Conservation (phyloP, 2,113 vertebrate genomes). For the Geococcyx californianus region DNA sequence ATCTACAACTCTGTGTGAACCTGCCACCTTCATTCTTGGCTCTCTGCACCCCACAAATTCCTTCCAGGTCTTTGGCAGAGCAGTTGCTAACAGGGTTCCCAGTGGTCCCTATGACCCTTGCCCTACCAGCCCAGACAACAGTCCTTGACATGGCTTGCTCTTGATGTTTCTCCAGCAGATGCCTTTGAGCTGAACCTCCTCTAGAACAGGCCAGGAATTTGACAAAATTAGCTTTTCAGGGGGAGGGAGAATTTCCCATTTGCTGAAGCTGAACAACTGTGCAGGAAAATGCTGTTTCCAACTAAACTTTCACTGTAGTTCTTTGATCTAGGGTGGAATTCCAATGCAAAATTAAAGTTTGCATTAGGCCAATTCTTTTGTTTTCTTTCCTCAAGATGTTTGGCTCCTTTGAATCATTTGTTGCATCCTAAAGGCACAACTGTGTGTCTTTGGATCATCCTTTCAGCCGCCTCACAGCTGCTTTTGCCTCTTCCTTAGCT, state of each 20-base stretch:
- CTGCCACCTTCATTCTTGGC: neutral
- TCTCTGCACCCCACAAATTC: neutral
- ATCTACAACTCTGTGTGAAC: neutral
- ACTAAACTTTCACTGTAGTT: constrained; percentile 3
- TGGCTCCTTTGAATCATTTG: neutral
- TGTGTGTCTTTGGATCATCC: neutral
- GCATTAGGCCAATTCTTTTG: neutral
- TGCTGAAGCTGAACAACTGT: neutral
- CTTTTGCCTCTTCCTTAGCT: neutral
- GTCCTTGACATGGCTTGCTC: neutral
- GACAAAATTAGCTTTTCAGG: neutral
- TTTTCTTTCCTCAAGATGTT: constrained; percentile 35
- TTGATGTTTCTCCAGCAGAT: neutral
- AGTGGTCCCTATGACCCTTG: neutral
- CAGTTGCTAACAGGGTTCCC: neutral
- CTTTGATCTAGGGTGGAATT: constrained; percentile 25
- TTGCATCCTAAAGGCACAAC: neutral
- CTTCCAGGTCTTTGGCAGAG: neutral
- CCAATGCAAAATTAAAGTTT: constrained; percentile 21
- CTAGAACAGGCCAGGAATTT: neutral
- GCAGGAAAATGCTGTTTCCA: neutral
- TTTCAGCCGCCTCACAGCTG: neutral
- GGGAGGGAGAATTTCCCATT: neutral
- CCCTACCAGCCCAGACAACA: neutral
- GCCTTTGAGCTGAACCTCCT: neutral